phyloP scores from a whole-genome alignment of 1,140 invertebrate species.

The Drosophila trapezifrons region DNA sequence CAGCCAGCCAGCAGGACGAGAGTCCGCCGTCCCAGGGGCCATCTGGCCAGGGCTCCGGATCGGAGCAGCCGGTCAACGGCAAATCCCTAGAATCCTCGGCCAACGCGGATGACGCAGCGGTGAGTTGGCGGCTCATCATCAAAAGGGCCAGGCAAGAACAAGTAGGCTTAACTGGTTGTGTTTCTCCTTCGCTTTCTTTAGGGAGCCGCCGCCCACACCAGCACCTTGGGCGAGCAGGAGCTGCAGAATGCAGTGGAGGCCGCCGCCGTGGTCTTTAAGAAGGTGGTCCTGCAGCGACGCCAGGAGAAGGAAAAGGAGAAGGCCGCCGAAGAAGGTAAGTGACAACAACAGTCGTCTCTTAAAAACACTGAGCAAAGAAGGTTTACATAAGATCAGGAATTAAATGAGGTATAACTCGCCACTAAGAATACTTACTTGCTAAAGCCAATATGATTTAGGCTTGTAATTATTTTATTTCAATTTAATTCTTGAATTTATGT shows the following conservation, averaged over 20 bases:
- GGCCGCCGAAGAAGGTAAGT: constrained; percentile 82
- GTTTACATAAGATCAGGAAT: not conserved
- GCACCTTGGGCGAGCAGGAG: constrained; percentile 86
- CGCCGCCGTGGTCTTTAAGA: constrained; percentile 85
- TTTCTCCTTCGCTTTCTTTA: not conserved
- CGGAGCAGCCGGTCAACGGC: constrained; percentile 44
- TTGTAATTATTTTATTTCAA: no score
- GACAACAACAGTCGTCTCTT: constrained; percentile 18
- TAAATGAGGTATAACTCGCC: not conserved
- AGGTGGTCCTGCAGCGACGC: constrained; percentile 83
- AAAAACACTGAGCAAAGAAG: constrained; percentile 11
- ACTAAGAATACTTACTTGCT: not conserved
- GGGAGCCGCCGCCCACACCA: constrained; percentile 60
- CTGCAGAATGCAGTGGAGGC: constrained; percentile 85
- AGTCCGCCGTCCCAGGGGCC: not conserved
- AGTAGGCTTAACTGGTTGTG: constrained; percentile 32
- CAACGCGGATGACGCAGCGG: constrained; percentile 47
- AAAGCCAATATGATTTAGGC: no score
- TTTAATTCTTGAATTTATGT: not conserved
- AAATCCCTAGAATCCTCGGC: constrained; percentile 49
- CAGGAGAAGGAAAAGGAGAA: constrained; percentile 77
- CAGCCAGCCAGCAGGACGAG: constrained; percentile 39
- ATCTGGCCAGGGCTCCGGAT: not conserved
- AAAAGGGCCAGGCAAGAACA: not conserved
- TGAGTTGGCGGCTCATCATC: constrained; percentile 37